Evolutionary conservation across 1,140 invertebrate species (phyloP).

Genomic region (Ceratosolen fusciceps): DNA sequence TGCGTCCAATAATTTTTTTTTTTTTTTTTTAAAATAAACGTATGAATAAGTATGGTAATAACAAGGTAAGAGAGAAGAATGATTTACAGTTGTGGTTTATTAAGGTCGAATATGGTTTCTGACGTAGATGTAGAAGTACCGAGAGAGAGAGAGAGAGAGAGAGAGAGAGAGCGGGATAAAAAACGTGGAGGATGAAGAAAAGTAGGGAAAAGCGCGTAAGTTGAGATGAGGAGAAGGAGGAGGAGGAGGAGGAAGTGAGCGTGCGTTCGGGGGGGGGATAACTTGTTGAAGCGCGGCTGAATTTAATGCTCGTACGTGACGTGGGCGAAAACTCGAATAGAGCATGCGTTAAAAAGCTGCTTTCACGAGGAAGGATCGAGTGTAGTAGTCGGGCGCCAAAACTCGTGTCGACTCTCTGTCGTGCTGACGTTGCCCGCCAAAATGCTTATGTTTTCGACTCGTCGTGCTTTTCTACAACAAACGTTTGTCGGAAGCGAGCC

Average conservation of each 20-base stretch:
- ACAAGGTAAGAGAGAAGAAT: too few relatives aligned
- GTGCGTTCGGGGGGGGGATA: background rate
- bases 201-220: background rate
- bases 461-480: background rate
- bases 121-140: too few relatives aligned
- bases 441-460: background rate
- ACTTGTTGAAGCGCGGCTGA: constrained; percentile 11
- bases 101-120: too few relatives aligned
- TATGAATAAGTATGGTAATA: too few relatives aligned
- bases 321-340: constrained; percentile 18
- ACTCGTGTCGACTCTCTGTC: constrained; percentile 20
- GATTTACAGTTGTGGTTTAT: too few relatives aligned
- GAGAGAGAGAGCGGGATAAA: background rate
- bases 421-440: background rate
- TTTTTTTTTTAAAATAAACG: too few relatives aligned
- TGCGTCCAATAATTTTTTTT: too few relatives aligned
- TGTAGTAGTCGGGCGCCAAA: constrained; percentile 9
- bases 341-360: constrained; percentile 4
- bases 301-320: constrained; percentile 12
- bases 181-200: background rate
- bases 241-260: too few relatives aligned
- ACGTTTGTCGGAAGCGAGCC: background rate
- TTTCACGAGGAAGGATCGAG: background rate
- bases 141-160: background rate
- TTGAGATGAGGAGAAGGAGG: background rate